Base-by-base conservation (phyloP, 2,113 vertebrate species). In the Mesoclemmys tuberculata region DNA sequence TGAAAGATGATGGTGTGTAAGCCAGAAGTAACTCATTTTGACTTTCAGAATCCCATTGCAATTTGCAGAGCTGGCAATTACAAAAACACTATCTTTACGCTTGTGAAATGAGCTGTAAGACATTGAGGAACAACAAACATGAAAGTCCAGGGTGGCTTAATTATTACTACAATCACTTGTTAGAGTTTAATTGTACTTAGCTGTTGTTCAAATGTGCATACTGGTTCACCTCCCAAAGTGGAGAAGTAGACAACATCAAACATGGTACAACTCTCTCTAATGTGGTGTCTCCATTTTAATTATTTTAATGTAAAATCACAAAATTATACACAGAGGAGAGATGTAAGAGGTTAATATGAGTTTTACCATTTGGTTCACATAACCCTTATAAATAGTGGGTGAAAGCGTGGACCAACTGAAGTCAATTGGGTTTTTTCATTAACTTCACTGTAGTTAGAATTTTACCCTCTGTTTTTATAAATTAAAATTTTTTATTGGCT, bases 21-120 rank as follows among this genome's bases (percentile, higher is more conserved):
- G 84, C 46, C 46, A 82, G 77, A 94, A 95, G 52, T 93, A 94
- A 88, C 85, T 5, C 58, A 84, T 64, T 49, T n/a, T 94, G 93
- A 93, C 46, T 64, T 85, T 90, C 52, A 94, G 46, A 80, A 27
- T 10, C 74, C 26, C 11, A 27, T 46, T 77, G 26, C 38, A 46
- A 64, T 81, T 18, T 38, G 8, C 24, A 87, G 58, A 11, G 81
- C 5, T 49, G 87, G 56, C 38, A 61, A 27, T 83, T 27, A 27
- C 12, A 85, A 90, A 11, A 41, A 2, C 0, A 5, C n/a, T 9
- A 21, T 10, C 78, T 92, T 91, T 90, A 41, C 51, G 51, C 27
- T 85, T 48, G 26, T 77, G 85, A n/a, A 71, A n/a, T 71, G 64
- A 71, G 64, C n/a, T 38, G 35, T 38, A 71, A 22, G 64, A 71